Evolutionary conservation across 2,797 vertebrate genomes (phyloP).

Genomic region (Enteromius viviparus): DNA sequence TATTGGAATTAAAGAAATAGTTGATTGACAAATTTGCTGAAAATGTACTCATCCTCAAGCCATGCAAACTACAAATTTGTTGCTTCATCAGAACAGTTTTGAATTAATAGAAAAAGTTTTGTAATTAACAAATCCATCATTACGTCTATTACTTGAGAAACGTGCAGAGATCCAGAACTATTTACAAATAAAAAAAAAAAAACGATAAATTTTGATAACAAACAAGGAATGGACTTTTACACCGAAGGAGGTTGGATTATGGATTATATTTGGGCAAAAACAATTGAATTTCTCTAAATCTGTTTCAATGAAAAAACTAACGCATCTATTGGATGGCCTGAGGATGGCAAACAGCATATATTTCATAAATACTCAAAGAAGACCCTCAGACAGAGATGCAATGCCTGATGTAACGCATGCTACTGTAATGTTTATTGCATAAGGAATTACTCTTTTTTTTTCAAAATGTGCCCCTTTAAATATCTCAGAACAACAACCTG

Average conservation of each 20-base stretch:
- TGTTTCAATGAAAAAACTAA: not conserved
- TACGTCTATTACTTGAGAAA: not conserved
- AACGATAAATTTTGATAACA: not conserved
- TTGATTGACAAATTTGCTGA: not conserved
- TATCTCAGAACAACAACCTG: not conserved
- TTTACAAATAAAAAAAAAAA: not conserved
- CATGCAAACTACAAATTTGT: not conserved
- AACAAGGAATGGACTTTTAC: not conserved
- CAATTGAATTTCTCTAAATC: not conserved
- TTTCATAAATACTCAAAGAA: not conserved
- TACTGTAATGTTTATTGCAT: not conserved
- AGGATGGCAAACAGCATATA: not conserved
- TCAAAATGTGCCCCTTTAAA: conserved; percentile 2
- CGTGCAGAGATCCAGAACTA: not conserved
- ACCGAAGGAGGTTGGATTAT: not conserved
- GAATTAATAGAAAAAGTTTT: not conserved
- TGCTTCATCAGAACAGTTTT: not conserved
- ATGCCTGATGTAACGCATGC: not conserved
- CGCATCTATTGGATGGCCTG: not conserved
- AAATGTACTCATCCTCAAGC: not conserved
- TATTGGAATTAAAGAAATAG: not conserved
- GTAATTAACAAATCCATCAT: not conserved
- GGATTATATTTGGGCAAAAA: not conserved
- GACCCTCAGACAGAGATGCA: not conserved
- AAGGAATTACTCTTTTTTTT: not conserved